Conservation (phyloP, 2,888 invertebrate genomes). For the Allolobophora icterica region DNA sequence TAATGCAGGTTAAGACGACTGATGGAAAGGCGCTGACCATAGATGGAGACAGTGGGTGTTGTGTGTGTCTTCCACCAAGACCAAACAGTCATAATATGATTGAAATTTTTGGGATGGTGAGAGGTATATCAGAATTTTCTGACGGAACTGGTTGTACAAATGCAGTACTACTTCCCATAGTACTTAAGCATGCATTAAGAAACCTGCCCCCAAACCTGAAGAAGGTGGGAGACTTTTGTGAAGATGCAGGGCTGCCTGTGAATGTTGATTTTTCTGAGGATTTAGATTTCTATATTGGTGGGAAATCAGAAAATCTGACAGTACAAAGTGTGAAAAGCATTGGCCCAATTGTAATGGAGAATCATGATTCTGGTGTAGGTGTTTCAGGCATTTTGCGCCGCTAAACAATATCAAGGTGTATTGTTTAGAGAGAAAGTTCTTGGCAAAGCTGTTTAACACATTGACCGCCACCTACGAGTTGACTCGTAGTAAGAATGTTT, state of each 20-base stretch:
- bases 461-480: too few relatives aligned
- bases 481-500: too few relatives aligned
- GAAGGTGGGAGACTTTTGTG: conserved; percentile 1
- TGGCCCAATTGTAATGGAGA: too few relatives aligned
- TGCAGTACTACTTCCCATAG: background rate
- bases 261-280: background rate
- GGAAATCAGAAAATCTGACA: background rate
- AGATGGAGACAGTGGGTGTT: background rate
- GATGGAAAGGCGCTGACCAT: background rate
- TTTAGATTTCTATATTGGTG: background rate
- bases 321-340: background rate
- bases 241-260: background rate
- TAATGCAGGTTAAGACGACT: background rate
- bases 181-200: background rate
- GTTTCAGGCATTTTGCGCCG: too few relatives aligned
- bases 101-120: background rate
- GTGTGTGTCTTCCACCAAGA: background rate
- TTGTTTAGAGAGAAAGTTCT: too few relatives aligned
- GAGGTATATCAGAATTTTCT: background rate
- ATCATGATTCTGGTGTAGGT: too few relatives aligned
- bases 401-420: too few relatives aligned
- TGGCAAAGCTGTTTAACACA: too few relatives aligned
- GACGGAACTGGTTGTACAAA: too few relatives aligned
- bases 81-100: background rate
- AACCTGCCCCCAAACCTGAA: background rate